Conservation (phyloP, 2,888 invertebrate genomes). For the Rhagonycha lutea region DNA sequence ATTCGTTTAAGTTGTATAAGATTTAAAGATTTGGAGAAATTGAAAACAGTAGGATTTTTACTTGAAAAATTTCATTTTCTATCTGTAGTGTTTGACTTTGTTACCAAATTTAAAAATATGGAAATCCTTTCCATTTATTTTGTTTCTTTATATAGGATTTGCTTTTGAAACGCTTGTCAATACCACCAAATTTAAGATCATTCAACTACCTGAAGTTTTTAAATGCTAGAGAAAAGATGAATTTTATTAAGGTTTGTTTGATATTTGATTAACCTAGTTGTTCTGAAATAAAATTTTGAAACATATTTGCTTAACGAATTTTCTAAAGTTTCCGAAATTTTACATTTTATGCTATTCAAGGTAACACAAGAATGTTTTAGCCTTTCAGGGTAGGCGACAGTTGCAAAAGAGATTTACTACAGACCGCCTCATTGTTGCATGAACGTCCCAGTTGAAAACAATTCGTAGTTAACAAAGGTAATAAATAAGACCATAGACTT, state of each 20-base stretch:
- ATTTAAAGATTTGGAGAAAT: background rate
- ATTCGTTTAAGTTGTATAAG: constrained; percentile 8
- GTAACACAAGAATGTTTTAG: constrained; percentile 24
- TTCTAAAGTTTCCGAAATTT: background rate
- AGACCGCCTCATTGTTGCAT: constrained; percentile 22
- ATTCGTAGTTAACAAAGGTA: constrained; percentile 21
- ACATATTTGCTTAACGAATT: background rate
- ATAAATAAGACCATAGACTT: constrained; percentile 21
- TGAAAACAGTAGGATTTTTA: background rate
- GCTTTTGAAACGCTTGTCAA: background rate
- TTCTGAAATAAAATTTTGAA: background rate
- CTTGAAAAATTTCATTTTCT: constrained; percentile 16
- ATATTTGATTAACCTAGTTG: background rate
- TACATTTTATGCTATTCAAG: constrained; percentile 10
- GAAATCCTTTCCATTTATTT: background rate
- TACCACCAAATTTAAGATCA: background rate
- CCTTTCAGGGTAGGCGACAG: constrained; percentile 19
- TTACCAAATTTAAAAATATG: background rate
- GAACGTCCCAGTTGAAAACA: constrained; percentile 24
- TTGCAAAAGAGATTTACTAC: constrained; percentile 22
- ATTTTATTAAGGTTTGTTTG: background rate
- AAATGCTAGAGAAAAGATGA: background rate
- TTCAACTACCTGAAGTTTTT: background rate
- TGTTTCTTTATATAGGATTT: background rate
- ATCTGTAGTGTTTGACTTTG: background rate